phyloP scores from a whole-genome alignment of 2,888 invertebrate genomes.

The Sesia bembeciformis region DNA sequence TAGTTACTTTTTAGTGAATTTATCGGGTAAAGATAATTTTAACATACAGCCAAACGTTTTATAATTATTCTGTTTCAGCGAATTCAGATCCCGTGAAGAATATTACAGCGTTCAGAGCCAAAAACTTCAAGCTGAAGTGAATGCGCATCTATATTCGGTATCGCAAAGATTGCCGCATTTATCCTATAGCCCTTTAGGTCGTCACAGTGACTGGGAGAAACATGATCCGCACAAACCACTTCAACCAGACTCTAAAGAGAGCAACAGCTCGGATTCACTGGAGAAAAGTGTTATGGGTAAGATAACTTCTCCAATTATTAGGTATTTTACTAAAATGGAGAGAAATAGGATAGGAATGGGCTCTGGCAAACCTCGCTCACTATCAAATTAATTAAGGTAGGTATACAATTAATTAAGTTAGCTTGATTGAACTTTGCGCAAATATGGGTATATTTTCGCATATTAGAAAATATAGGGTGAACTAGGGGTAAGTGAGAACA shows the following conservation, averaged over 20 bases:
- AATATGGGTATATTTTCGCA: too few relatives aligned
- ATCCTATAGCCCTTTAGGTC: conserved; percentile 61
- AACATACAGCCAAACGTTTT: neutral
- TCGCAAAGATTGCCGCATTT: conserved; percentile 74
- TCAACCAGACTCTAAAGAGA: conserved; percentile 66
- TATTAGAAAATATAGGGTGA: too few relatives aligned
- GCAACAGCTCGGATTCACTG: conserved; percentile 65
- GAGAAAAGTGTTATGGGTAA: conserved; percentile 71
- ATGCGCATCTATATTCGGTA: conserved; percentile 74
- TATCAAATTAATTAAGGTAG: too few relatives aligned
- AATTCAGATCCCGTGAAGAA: conserved; percentile 65
- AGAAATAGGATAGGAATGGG: too few relatives aligned
- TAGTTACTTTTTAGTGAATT: too few relatives aligned
- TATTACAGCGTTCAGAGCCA: conserved; percentile 68
- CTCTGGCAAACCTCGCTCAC: too few relatives aligned
- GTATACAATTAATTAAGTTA: too few relatives aligned
- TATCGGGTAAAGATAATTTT: too few relatives aligned
- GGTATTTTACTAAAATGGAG: too few relatives aligned
- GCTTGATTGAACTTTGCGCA: too few relatives aligned
- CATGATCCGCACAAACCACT: conserved; percentile 62
- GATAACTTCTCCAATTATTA: neutral
- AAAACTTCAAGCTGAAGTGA: conserved; percentile 66
- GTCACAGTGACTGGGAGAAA: conserved; percentile 69
- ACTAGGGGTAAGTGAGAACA: too few relatives aligned
- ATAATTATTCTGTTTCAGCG: conserved; percentile 30